Evolutionary conservation across 2,888 invertebrate species (phyloP).

Genomic region (Parnassius mnemosyne): DNA sequence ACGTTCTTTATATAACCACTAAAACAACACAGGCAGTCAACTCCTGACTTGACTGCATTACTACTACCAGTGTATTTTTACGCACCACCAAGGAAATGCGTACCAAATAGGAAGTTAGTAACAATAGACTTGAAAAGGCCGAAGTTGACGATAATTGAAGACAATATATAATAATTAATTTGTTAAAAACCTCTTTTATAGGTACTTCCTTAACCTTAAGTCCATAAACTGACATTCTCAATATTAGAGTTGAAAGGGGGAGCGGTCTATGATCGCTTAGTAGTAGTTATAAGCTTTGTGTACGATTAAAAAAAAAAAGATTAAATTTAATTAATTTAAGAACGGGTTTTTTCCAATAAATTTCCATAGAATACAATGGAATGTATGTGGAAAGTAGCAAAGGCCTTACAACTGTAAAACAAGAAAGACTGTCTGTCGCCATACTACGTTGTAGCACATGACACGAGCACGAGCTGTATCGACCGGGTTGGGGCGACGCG

Average conservation of each 20-base stretch:
- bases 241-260: conserved; percentile 2
- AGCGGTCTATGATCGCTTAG: neutral
- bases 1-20: no score
- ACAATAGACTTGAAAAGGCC: no score
- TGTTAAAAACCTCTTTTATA: neutral
- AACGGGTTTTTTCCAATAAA: conserved; percentile 9
- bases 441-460: conserved; percentile 56
- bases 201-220: conserved; percentile 3
- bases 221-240: conserved; percentile 5
- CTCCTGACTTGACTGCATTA: no score
- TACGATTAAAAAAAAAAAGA: neutral
- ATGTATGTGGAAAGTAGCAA: conserved; percentile 23
- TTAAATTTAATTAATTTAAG: conserved; percentile 7
- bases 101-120: no score
- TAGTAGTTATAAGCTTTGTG: neutral
- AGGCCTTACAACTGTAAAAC: conserved; percentile 62
- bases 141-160: no score
- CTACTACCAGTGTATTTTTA: no score
- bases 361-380: conserved; percentile 27
- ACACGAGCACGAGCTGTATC: conserved; percentile 69
- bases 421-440: conserved; percentile 75
- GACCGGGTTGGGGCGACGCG: conserved; percentile 69
- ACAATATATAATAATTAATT: neutral
- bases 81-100: no score
- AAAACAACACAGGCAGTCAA: no score